These are phyloP conservation scores for Frankliniella intonsa DNA, from an alignment of 2,888 invertebrate species.

Conservation along the genomic window DNA sequence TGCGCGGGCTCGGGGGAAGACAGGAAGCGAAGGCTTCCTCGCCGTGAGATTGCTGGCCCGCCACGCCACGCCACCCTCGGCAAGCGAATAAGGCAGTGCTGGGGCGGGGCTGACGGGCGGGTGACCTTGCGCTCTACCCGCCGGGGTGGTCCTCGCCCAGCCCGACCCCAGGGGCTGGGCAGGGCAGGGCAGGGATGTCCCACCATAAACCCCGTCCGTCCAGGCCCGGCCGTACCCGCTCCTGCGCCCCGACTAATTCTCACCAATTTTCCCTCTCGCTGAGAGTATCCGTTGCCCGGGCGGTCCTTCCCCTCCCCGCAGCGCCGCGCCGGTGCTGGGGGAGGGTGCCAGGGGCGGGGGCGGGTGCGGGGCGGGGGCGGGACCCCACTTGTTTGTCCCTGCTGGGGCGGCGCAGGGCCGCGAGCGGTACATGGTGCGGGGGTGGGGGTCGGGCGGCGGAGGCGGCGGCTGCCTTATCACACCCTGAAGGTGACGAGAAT, in stretches of 20 bases:
- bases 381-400: background rate
- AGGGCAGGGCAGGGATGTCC: background rate
- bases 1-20: no score
- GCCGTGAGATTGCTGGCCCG: no score
- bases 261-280: background rate
- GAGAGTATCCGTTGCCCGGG: background rate
- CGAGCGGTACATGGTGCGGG: no score
- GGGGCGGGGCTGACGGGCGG: no score
- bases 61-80: no score
- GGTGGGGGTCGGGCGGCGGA: background rate
- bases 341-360: background rate
- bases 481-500: conserved; percentile 24
- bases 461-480: background rate
- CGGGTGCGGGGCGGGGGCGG: background rate
- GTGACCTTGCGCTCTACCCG: background rate
- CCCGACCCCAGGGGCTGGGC: background rate
- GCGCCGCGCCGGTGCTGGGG: background rate
- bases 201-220: background rate
- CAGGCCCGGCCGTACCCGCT: background rate
- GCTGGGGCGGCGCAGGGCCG: background rate
- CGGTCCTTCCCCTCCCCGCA: background rate
- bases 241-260: background rate
- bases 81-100: no score
- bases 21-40: no score
- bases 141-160: background rate